These are phyloP conservation scores for Eretmodus cyanostictus DNA, from an alignment of 2,113 vertebrate species.

Conservation along the genomic window DNA sequence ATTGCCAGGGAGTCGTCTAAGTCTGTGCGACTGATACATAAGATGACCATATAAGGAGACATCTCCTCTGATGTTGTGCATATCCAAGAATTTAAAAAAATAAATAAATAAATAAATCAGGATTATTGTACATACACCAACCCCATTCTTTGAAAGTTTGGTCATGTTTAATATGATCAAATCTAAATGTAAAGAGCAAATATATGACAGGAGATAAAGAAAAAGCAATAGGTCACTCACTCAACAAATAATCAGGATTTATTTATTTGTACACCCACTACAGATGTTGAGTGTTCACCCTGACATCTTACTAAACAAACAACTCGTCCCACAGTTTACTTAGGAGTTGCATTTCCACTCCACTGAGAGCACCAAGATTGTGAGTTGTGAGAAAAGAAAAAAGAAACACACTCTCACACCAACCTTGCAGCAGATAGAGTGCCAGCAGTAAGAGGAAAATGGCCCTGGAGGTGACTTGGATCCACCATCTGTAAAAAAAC, in stretches of 20 bases:
- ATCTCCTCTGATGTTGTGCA: not conserved
- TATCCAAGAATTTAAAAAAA: not conserved
- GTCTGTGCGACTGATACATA: not conserved
- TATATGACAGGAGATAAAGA: not conserved
- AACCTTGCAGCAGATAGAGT: constrained; percentile 97
- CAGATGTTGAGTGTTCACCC: not conserved
- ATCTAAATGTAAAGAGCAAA: not conserved
- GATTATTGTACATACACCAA: not conserved
- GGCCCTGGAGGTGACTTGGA: constrained; percentile 92
- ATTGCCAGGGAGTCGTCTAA: not conserved
- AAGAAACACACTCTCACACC: not conserved
- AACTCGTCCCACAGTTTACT: not conserved
- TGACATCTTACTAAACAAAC: not conserved
- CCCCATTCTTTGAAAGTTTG: not conserved
- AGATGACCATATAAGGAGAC: not conserved
- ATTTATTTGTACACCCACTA: not conserved
- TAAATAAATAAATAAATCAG: not conserved
- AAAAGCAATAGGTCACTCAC: not conserved
- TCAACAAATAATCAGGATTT: not conserved
- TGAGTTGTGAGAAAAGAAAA: not conserved
- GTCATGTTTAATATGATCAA: not conserved
- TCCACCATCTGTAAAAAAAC: constrained; percentile 97
- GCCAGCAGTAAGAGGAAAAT: constrained; percentile 90
- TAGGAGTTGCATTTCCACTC: not conserved
- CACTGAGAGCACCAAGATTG: not conserved